A percentile compares a stretch with the other conserved stretches of the same genome.
Evolutionary conservation across 2,888 invertebrate species (phyloP).

Genomic region (Trachelus iudaicus): DNA sequence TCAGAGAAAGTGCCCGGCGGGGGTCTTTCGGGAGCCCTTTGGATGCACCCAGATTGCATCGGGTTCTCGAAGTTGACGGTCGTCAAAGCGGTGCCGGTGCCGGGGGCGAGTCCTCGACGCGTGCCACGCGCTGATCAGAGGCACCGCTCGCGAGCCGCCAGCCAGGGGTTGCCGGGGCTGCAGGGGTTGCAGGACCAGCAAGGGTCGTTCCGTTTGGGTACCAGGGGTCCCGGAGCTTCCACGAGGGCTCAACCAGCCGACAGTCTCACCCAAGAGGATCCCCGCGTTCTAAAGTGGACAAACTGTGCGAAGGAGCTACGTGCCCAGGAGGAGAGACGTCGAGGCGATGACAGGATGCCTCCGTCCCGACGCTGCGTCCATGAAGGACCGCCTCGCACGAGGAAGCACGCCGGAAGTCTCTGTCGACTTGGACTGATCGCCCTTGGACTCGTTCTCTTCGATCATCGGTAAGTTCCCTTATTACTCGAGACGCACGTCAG

Average conservation of each 20-base stretch:
- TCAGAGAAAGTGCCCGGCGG: constrained; percentile 18
- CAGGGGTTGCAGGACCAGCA: background rate
- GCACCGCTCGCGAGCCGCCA: constrained; percentile 44
- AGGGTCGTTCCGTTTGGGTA: constrained; percentile 51
- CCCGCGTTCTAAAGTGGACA: constrained; percentile 42
- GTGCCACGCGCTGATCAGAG: constrained; percentile 63
- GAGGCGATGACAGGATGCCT: constrained; percentile 65
- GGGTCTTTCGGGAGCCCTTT: constrained; percentile 43
- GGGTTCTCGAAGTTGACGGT: constrained; percentile 46
- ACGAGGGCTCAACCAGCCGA: background rate
- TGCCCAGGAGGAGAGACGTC: constrained; percentile 3
- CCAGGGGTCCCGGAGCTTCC: constrained; percentile 36
- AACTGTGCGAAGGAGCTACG: constrained; percentile 34
- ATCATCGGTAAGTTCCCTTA: constrained; percentile 50
- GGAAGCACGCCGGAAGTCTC: constrained; percentile 43
- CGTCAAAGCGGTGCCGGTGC: constrained; percentile 60
- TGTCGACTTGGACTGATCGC: constrained; percentile 9
- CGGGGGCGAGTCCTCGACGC: constrained; percentile 62
- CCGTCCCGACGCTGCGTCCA: constrained; percentile 54
- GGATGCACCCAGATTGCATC: constrained; percentile 35
- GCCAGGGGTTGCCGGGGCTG: constrained; percentile 23
- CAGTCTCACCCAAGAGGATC: background rate
- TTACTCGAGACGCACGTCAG: background rate
- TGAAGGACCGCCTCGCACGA: constrained; percentile 50
- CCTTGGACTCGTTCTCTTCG: constrained; percentile 39